Base-by-base conservation (phyloP, 2,113 vertebrate species). In the Megalops atlanticus region DNA sequence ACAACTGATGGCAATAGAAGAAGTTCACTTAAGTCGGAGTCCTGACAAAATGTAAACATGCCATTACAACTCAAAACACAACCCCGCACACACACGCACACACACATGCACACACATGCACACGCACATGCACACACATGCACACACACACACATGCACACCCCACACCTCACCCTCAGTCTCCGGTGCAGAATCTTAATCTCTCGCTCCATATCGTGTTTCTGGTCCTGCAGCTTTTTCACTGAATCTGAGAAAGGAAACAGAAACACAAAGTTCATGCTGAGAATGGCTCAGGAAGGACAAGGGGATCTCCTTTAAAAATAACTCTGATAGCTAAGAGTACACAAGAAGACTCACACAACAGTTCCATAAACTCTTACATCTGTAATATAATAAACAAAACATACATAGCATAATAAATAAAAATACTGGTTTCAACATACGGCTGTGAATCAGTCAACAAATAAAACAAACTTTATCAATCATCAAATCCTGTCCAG, bases 211-310 rank as follows among this genome's bases (percentile, higher is more conserved):
- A 98, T 97, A 88, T 98, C 97, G 58, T 98, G 97, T 76, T 97
- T 98, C 88, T 98, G 96, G 87, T 99, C 97, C 85, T 99, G 97
- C 80, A 98, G 95, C 85, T 99, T 99, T 90, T 98, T 98, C 82
- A 99, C 96, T 0, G 97, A 95, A 89, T 97, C 97, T 94, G 80
- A 93, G 88, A 76, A 87, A 85, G 87, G 78, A 91, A 74, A n/a
- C 83, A 54, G 64, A 85, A 12, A 40, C 36, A n/a, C 33, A 35
- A 16, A 72, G 49, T 73, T 43, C 45, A 77, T 41, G 33, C 64
- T 71, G 73, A 76, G 54, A 80, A 83, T 47, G 12, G 58, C 43
- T 58, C 45, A 71, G 47, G 70, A 31, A 5, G 4, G 58, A 27
- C 6, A 52, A 77, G 16, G 77, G 4, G 16, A 49, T 38, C 33